Evolutionary conservation across 1,140 invertebrate species (phyloP), one percentile per base, ranked within the genome.

Genomic region (Whitmania pigra): DNA sequence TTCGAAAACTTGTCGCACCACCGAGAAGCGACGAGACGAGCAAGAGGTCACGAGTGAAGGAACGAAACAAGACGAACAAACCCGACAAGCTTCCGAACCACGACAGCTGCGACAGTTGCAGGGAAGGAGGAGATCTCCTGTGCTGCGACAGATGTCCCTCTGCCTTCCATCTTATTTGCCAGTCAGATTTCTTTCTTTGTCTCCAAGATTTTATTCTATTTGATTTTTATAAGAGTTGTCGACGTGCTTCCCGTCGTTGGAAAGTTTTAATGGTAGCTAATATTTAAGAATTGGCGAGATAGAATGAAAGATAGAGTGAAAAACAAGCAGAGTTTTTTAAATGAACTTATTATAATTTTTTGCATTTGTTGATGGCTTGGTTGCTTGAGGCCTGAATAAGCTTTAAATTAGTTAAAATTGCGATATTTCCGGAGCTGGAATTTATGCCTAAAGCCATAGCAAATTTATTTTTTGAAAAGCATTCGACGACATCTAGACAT

Each of bases 101-200:
- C 80, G 93, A 95, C 80, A 89, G 87, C 74, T 97, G 93, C 81
- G 92, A 95, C 83, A 89, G 82, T 73, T 83, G 82, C 73, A 87
- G 89, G 75, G 93, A 95, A 85, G 93, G 92, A 54, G 93, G 93
- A 43, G 91, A 94, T 81, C 83, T 97, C n/a, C 88, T 97, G 69
- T 96, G 93, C 79, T 97, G 94, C 82, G 93, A 97, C 80, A 87
- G 88, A 75, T 97, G 94, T 80, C 92, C 93, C 53, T 90, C 91
- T 53, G 93, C 93, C 53, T 97, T 97, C 83, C 94, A 97, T 84
- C 84, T 95, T 63, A 86, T 88, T 69, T 96, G 93, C 87, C 92
- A 95, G 91, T 94, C 84, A 88, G 89, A 86, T 74, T 66, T 18
- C 17, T 71, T 71, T 72, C 9, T 53, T 53, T 57, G 20, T 68